A percentile compares a stretch with the other conserved stretches of the same genome.
Conservation (phyloP, 2,113 vertebrate species). For the Tapirus terrestris region DNA sequence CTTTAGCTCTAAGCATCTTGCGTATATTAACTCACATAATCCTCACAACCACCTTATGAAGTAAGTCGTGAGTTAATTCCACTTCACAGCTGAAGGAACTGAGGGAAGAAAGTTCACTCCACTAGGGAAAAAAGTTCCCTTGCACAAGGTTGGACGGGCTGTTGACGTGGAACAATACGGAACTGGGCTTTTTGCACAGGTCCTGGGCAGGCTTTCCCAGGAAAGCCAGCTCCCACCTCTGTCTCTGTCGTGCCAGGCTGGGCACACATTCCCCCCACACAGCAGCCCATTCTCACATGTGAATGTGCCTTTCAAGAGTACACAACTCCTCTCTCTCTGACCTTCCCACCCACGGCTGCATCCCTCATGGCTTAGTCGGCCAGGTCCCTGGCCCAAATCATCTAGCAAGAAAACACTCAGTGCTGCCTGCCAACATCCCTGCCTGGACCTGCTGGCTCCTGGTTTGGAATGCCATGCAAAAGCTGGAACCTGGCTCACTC, state of each 20-base stretch:
- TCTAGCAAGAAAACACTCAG: background rate
- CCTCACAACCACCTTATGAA: background rate
- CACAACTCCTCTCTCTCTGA: slow-evolving; percentile 35
- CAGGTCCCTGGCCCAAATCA: slow-evolving; percentile 47
- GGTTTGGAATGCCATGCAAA: background rate
- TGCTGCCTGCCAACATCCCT: slow-evolving; percentile 52
- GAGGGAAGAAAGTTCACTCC: background rate
- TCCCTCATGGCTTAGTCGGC: slow-evolving; percentile 11
- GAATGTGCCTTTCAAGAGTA: slow-evolving; percentile 51
- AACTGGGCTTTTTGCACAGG: background rate
- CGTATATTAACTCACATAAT: background rate
- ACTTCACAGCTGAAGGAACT: background rate
- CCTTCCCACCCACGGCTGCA: slow-evolving; percentile 29
- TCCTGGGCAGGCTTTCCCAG: background rate
- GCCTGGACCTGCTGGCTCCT: background rate
- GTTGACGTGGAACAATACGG: background rate
- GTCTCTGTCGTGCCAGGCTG: background rate
- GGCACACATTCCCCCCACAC: background rate
- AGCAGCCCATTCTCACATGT: background rate
- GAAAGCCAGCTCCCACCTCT: background rate
- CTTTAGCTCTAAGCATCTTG: background rate
- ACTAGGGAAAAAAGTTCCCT: background rate
- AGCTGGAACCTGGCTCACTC: slow-evolving; percentile 62
- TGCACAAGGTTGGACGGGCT: background rate
- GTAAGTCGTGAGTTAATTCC: background rate